These are phyloP conservation scores for Pachliopta kotzebuea DNA, from an alignment of 2,888 invertebrate genomes.

Conservation along the genomic window DNA sequence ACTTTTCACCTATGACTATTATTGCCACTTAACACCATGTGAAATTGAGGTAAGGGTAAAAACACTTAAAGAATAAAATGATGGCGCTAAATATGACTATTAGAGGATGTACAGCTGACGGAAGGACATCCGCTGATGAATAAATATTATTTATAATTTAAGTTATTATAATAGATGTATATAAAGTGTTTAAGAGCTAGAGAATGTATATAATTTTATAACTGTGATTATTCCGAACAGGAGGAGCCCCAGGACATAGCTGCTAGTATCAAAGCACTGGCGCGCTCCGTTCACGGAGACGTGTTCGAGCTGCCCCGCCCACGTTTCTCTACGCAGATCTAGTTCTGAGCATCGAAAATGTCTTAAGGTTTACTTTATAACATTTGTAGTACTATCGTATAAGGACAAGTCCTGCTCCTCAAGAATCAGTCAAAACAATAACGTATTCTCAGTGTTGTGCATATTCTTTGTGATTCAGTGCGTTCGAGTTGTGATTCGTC, in stretches of 20 bases:
- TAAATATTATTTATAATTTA: too few species aligned
- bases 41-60: too few species aligned
- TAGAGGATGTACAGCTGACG: too few species aligned
- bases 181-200: too few species aligned
- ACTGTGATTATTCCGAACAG: constrained; percentile 40
- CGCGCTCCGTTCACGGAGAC: constrained; percentile 94
- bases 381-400: constrained; percentile 30
- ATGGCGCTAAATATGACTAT: too few species aligned
- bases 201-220: too few species aligned
- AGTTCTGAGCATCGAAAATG: constrained; percentile 49
- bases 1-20: too few species aligned
- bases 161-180: too few species aligned
- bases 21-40: too few species aligned
- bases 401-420: constrained; percentile 37
- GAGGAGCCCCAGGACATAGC: constrained; percentile 90
- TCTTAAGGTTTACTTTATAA: not conserved
- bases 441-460: constrained; percentile 49
- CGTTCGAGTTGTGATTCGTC: constrained; percentile 37
- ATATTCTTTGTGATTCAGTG: constrained; percentile 38
- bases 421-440: constrained; percentile 30
- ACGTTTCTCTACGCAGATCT: constrained; percentile 91
- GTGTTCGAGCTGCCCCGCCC: constrained; percentile 94
- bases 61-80: too few species aligned
- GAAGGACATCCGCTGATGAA: too few species aligned
- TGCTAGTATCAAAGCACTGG: constrained; percentile 95